Evolutionary conservation across 2,888 invertebrate species (phyloP).

Genomic region (Volucella inflata): DNA sequence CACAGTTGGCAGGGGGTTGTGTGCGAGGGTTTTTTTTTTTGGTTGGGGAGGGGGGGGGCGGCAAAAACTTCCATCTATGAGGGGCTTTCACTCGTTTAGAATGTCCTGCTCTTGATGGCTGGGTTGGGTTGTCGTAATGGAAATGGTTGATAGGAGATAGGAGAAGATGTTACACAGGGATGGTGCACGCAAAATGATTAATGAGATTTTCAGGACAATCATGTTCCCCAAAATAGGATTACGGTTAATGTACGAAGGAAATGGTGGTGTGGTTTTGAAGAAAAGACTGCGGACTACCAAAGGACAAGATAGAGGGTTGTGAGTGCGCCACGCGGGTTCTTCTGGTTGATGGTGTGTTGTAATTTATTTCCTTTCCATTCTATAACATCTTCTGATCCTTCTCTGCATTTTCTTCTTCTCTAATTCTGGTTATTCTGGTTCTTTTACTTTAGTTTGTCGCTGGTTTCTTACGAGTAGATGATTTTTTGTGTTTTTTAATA

Average conservation of each 20-base stretch:
- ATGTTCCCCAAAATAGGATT: slow-evolving; percentile 75
- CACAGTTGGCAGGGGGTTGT: neutral
- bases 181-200: slow-evolving; percentile 75
- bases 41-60: neutral
- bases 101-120: slow-evolving; percentile 59
- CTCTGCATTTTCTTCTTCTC: slow-evolving; percentile 8
- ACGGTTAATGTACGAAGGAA: slow-evolving; percentile 72
- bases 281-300: neutral
- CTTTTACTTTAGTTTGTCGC: slow-evolving; percentile 36
- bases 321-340: neutral
- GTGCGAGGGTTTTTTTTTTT: slow-evolving; percentile 1
- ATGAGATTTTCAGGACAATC: slow-evolving; percentile 75
- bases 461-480: neutral
- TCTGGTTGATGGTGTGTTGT: slow-evolving; percentile 36
- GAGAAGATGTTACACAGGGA: neutral
- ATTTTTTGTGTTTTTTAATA: slow-evolving; percentile 44
- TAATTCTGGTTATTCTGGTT: neutral
- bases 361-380: slow-evolving; percentile 68
- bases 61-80: slow-evolving; percentile 58
- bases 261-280: slow-evolving; percentile 52
- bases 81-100: slow-evolving; percentile 51
- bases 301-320: neutral
- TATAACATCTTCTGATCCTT: slow-evolving; percentile 57
- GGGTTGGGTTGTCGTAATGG: no score
- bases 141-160: neutral